These are phyloP conservation scores for Cliona cf. orientalis DNA, from an alignment of 37 sponge, comb jelly and placozoan genomes.

Conservation along the genomic window DNA sequence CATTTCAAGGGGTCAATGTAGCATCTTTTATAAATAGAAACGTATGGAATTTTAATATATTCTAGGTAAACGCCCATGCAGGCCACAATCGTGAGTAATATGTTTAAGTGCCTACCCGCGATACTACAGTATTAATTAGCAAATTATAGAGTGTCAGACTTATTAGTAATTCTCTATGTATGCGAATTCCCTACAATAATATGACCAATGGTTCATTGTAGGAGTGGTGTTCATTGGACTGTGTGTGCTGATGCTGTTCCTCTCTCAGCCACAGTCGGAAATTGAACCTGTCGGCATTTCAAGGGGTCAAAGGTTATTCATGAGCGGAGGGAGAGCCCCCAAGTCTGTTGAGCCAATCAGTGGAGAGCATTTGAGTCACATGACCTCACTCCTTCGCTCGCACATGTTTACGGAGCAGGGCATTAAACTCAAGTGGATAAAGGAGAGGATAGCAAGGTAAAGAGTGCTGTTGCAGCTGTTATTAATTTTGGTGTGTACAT, in stretches of 20 bases:
- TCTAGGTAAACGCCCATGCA: too few species aligned
- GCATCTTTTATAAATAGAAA: too few species aligned
- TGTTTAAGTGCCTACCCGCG: too few species aligned
- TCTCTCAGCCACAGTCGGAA: background rate
- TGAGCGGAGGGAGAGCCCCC: background rate
- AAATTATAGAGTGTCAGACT: too few species aligned
- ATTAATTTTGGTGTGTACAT: too few species aligned
- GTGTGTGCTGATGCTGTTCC: conserved; percentile 19
- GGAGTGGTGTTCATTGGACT: conserved; percentile 10
- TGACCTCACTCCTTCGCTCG: conserved; percentile 41
- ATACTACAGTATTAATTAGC: too few species aligned
- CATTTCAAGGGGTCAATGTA: too few species aligned
- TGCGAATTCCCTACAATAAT: too few species aligned
- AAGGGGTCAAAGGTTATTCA: background rate
- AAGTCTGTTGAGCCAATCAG: background rate
- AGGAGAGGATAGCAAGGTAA: conserved; percentile 66
- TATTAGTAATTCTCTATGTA: too few species aligned
- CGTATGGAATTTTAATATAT: too few species aligned
- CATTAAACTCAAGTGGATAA: conserved; percentile 71
- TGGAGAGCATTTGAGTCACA: conserved; percentile 18
- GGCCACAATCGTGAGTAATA: too few species aligned
- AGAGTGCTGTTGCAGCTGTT: background rate
- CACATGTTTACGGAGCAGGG: conserved; percentile 62
- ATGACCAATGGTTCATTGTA: background rate
- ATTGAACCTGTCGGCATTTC: background rate